phyloP scores from a whole-genome alignment of 1,140 invertebrate genomes.

The Glomeris maerens region DNA sequence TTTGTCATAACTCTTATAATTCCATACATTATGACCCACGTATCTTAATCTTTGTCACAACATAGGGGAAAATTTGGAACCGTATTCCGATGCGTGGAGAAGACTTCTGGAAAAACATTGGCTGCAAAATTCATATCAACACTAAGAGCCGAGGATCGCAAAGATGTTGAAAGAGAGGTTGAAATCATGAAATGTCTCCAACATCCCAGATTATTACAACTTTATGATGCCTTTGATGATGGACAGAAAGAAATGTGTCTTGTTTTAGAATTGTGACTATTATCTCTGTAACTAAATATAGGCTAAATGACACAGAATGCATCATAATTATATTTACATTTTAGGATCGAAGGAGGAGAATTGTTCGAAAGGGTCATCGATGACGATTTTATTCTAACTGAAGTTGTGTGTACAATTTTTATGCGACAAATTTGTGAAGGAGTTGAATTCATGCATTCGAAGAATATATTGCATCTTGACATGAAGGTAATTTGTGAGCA shows the following conservation, averaged over 20 bases:
- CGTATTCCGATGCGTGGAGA: slow-evolving; percentile 82
- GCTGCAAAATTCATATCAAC: slow-evolving; percentile 89
- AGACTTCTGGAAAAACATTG: slow-evolving; percentile 55
- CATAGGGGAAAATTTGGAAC: slow-evolving; percentile 93
- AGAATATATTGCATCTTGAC: slow-evolving; percentile 88
- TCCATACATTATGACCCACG: no score
- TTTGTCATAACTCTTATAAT: no score
- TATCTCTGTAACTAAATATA: not conserved
- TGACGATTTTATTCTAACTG: slow-evolving; percentile 92
- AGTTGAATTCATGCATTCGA: slow-evolving; percentile 85
- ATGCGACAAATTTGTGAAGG: slow-evolving; percentile 95
- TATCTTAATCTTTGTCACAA: not conserved
- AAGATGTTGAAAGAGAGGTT: slow-evolving; percentile 85
- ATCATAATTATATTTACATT: slow-evolving; percentile 9
- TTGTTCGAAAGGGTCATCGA: slow-evolving; percentile 95
- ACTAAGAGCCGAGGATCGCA: slow-evolving; percentile 64
- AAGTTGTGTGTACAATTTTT: slow-evolving; percentile 86
- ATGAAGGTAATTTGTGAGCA: slow-evolving; percentile 77
- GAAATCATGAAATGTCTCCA: slow-evolving; percentile 89
- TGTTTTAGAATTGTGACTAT: slow-evolving; percentile 86
- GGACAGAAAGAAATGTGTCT: slow-evolving; percentile 83
- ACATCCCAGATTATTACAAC: slow-evolving; percentile 83
- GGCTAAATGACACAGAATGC: not conserved
- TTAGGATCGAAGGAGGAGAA: slow-evolving; percentile 89
- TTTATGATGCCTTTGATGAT: slow-evolving; percentile 86